phyloP scores from a whole-genome alignment of 2,797 vertebrate species.

The Lutjanus campechanus region DNA sequence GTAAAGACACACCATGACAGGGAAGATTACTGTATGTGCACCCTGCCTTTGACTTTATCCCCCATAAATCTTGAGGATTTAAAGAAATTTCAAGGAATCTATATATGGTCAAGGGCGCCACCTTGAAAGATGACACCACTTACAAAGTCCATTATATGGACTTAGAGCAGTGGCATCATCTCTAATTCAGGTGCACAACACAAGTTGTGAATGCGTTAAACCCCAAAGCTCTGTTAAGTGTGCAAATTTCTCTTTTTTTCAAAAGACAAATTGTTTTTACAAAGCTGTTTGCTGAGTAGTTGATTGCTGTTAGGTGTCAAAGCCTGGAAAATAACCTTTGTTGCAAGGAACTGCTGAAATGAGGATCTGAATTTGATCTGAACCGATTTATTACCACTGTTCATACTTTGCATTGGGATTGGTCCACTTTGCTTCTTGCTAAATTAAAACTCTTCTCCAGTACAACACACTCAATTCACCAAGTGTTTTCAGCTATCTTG shows the following conservation, averaged over 20 bases:
- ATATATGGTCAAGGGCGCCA: background rate
- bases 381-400: constrained; percentile 2
- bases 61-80: background rate
- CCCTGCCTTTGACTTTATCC: background rate
- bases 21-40: background rate
- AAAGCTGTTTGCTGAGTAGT: background rate
- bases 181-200: background rate
- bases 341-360: constrained; percentile 1
- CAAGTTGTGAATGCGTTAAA: background rate
- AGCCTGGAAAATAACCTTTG: constrained; percentile 31
- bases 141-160: too few species aligned
- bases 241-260: background rate
- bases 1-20: background rate
- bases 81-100: background rate
- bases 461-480: background rate
- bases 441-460: background rate
- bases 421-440: background rate
- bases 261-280: constrained; percentile 2
- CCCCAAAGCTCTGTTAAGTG: background rate
- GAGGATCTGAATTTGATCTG: constrained; percentile 24
- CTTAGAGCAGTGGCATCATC: background rate
- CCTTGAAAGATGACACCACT: background rate
- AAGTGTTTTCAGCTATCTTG: background rate
- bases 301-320: background rate
- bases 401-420: constrained; percentile 1